phyloP scores from a whole-genome alignment of 1,140 invertebrate genomes.

The Zophobas morio region DNA sequence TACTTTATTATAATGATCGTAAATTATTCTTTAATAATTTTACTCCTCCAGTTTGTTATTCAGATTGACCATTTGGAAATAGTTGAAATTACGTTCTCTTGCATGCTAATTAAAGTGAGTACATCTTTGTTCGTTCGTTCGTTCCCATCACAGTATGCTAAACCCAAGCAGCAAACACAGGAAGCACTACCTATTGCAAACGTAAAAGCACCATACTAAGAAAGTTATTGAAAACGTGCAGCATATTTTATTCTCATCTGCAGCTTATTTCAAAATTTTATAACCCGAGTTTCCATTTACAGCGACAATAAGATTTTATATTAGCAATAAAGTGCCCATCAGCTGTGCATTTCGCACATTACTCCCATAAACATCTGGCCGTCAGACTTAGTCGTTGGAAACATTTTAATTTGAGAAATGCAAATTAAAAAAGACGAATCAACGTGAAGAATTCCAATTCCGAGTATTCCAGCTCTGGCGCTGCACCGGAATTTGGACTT shows the following conservation, averaged over 20 bases:
- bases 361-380: constrained; percentile 11
- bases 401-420: constrained; percentile 29
- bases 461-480: not conserved
- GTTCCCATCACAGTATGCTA: too few species aligned
- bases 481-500: constrained; percentile 28
- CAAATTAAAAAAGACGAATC: constrained; percentile 8
- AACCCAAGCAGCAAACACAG: not conserved
- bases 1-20: too few species aligned
- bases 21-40: too few species aligned
- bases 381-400: not conserved
- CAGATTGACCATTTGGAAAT: too few species aligned
- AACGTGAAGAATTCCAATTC: constrained; percentile 17
- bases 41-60: too few species aligned
- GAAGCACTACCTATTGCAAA: not conserved
- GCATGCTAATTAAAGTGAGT: too few species aligned
- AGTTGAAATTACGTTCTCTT: too few species aligned
- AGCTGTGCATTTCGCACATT: constrained; percentile 18
- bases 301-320: constrained; percentile 37
- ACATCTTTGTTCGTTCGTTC: too few species aligned
- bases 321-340: constrained; percentile 24
- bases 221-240: not conserved
- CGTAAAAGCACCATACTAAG: not conserved
- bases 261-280: constrained; percentile 37
- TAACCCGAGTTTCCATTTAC: constrained; percentile 26
- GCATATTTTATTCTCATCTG: constrained; percentile 3